Conservation (phyloP, 2,113 vertebrate species). For the Scomber scombrus region DNA sequence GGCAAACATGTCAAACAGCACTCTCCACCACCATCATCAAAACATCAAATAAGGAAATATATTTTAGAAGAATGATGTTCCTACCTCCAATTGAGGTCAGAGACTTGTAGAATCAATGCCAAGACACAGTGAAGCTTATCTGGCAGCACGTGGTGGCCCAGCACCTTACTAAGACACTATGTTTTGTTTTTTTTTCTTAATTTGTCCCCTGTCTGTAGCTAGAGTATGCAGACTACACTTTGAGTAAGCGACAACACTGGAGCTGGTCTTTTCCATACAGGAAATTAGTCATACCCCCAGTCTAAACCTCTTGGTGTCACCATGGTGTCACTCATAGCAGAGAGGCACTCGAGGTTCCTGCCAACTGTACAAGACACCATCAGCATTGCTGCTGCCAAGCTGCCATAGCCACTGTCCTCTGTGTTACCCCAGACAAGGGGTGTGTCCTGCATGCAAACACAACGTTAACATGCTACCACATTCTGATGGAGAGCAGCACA, state of each 20-base stretch:
- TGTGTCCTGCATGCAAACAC: conserved; percentile 46
- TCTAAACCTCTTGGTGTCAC: conserved; percentile 19
- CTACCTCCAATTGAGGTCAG: too few relatives aligned
- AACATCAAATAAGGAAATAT: too few relatives aligned
- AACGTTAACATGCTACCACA: conserved; percentile 16
- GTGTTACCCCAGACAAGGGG: conserved; percentile 45
- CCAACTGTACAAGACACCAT: conserved; percentile 31
- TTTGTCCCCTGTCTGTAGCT: too few relatives aligned
- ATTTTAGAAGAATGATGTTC: too few relatives aligned
- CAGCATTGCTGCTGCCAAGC: conserved; percentile 38
- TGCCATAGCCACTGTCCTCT: conserved; percentile 51
- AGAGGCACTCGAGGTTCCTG: conserved; percentile 3
- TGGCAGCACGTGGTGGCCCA: too few relatives aligned
- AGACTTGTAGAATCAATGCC: too few relatives aligned
- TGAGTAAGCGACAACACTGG: conserved; percentile 1
- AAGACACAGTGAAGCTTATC: too few relatives aligned
- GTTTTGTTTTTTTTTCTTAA: too few relatives aligned
- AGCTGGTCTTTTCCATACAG: conserved; percentile 30
- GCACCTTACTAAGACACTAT: too few relatives aligned
- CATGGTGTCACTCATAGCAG: conserved; percentile 53
- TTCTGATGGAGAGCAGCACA: conserved; percentile 25
- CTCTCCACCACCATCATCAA: too few relatives aligned
- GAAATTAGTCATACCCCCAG: conserved; percentile 52
- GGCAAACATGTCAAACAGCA: too few relatives aligned
- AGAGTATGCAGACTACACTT: background rate